A percentile compares a stretch with the other conserved stretches of the same genome.
Evolutionary conservation across 2,797 vertebrate species (phyloP).

Genomic region (Oreonectes daqikongensis): DNA sequence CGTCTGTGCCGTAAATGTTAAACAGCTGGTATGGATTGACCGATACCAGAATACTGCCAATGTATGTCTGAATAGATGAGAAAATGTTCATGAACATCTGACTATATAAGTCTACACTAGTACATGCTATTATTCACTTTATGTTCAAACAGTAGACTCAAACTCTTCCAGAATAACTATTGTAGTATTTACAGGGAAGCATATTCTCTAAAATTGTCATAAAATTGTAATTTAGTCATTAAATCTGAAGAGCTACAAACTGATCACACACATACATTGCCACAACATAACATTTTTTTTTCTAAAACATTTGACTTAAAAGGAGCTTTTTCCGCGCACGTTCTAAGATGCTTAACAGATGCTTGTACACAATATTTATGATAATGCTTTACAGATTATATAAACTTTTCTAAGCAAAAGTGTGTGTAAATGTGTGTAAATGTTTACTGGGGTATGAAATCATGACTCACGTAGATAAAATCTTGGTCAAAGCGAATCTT

Average conservation of each 20-base stretch:
- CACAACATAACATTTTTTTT: neutral
- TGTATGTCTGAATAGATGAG: slow-evolving; percentile 84
- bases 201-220: no score
- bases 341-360: neutral
- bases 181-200: no score
- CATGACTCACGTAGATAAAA: slow-evolving; percentile 86
- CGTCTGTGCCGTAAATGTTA: slow-evolving; percentile 91
- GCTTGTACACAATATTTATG: neutral
- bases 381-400: neutral
- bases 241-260: no score
- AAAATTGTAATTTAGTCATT: no score
- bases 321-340: no score
- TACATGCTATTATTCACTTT: neutral
- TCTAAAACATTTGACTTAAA: neutral
- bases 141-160: neutral
- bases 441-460: neutral
- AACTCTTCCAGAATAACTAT: no score
- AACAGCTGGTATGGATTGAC: slow-evolving; percentile 92
- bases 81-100: no score
- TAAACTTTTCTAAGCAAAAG: neutral
- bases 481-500: slow-evolving; percentile 89
- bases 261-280: no score
- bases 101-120: no score
- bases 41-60: slow-evolving; percentile 93
- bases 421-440: neutral